Percentiles rank a stretch among this genome's conserved stretches.
Conservation (phyloP, 2,797 vertebrate genomes). For the Moxostoma hubbsi region DNA sequence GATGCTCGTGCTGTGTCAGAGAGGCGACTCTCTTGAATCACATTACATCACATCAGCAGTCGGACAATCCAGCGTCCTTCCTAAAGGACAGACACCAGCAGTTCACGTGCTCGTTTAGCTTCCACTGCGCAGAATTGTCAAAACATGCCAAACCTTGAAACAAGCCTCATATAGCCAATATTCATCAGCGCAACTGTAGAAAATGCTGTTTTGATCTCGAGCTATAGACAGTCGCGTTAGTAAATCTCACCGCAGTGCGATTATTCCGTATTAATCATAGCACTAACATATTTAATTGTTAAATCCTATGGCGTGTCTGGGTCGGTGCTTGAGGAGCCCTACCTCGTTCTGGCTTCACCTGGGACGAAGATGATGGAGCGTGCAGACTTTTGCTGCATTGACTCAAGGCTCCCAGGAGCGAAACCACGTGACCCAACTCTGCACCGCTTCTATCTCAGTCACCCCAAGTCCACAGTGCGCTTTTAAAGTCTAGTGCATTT, state of each 20-base stretch:
- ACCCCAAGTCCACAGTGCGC: slow-evolving; percentile 34
- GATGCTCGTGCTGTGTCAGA: background rate
- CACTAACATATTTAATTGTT: background rate
- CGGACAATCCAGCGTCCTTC: slow-evolving; percentile 47
- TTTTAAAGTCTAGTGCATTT: slow-evolving; percentile 15
- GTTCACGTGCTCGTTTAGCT: background rate
- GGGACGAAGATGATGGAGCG: slow-evolving; percentile 61
- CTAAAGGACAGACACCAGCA: slow-evolving; percentile 53
- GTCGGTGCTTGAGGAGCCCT: slow-evolving; percentile 22
- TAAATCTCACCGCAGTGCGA: slow-evolving; percentile 5
- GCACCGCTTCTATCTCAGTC: slow-evolving; percentile 61
- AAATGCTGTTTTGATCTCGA: background rate
- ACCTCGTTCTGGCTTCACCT: slow-evolving; percentile 66
- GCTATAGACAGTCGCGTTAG: slow-evolving; percentile 6
- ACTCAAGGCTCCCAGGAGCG: slow-evolving; percentile 70
- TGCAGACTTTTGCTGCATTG: slow-evolving; percentile 79
- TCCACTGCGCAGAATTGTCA: slow-evolving; percentile 6
- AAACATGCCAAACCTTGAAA: slow-evolving; percentile 7
- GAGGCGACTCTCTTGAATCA: slow-evolving; percentile 55
- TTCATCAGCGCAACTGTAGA: background rate
- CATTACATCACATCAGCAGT: slow-evolving; percentile 51
- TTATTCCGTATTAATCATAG: background rate
- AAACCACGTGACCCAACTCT: slow-evolving; percentile 74
- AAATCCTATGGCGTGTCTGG: background rate
- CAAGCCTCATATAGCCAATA: background rate